Base-by-base conservation (phyloP, 2,888 invertebrate genomes). In the Athripsodes cinereus region DNA sequence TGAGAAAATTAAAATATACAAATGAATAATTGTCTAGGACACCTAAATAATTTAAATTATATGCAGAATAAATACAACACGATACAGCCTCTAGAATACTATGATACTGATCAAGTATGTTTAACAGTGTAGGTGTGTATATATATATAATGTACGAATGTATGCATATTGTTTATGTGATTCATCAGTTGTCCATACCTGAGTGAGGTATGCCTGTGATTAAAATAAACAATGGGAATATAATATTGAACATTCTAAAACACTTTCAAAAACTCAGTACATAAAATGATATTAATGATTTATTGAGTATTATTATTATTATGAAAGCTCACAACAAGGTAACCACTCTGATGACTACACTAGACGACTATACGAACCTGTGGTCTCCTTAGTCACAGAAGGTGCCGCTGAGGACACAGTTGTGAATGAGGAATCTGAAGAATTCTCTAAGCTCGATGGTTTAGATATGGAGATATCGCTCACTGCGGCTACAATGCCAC, bases 401-500 rank as follows among this genome's bases (percentile, higher is more conserved):
- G 77, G 76, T 65, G 71, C 68, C 54, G 72, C 76, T 55, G 78
- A 67, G 1, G 78, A 76, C 20, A 75, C 76, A 61, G 78, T 77
- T 62, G 77, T 77, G n/a, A 68, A 64, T 13, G 68, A 64, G 20
- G 66, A 61, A 2, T 62, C 56, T 2, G 53, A 48, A 20, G 70
- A 68, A 35, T 68, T 65, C 20, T 54, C 57, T 2, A 40, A 31
- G 19, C 52, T 51, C 22, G 54, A 47, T 13, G 50, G 51, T 20
- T 54, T 44, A 31, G 53, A 52, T 21, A 55, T 18, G 16, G 55
- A 55, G 21, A 58, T 16, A 18, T 53, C 50, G 35, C 55, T 55
- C 18, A 19, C 21, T 11, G 11, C 16, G 8, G 47, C 19, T 11
- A 46, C 49, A 1, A 46, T 51, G 8, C 51, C 22, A 20, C 53